Conservation (phyloP, 2,888 invertebrate species). For the Clistopyga incitator region DNA sequence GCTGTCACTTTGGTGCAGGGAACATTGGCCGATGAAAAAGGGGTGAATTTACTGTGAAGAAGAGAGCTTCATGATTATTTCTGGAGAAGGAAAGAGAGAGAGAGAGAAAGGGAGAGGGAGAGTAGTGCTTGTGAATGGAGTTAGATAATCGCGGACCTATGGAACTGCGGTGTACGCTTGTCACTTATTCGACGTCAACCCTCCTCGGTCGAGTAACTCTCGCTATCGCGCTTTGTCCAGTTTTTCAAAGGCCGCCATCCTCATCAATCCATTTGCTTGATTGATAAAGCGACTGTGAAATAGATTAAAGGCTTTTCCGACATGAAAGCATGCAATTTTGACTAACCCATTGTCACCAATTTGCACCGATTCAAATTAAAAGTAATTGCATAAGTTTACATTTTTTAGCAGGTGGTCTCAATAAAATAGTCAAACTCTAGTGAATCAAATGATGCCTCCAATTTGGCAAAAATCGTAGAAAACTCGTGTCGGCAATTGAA, state of each 20-base stretch:
- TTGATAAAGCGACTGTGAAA: slow-evolving; percentile 29
- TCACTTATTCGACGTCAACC: slow-evolving; percentile 61
- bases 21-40: slow-evolving; percentile 11
- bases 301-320: slow-evolving; percentile 33
- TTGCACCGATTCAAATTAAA: background rate
- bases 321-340: slow-evolving; percentile 6
- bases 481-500: background rate
- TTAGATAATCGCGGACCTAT: slow-evolving; percentile 56
- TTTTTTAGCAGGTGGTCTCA: background rate
- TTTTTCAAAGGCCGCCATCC: slow-evolving; percentile 56
- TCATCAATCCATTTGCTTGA: slow-evolving; percentile 42
- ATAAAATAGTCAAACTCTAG: background rate
- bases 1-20: slow-evolving; percentile 4
- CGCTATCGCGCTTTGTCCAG: slow-evolving; percentile 31
- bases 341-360: background rate
- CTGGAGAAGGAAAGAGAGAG: slow-evolving; percentile 10
- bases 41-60: slow-evolving; percentile 7
- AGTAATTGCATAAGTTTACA: background rate
- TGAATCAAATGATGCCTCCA: background rate
- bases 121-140: slow-evolving; percentile 45
- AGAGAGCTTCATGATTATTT: slow-evolving; percentile 5
- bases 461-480: background rate
- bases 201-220: slow-evolving; percentile 42
- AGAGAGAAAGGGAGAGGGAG: background rate
- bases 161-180: slow-evolving; percentile 48